Conservation (phyloP, 2,888 invertebrate genomes). For the Petrolisthes cinctipes region DNA sequence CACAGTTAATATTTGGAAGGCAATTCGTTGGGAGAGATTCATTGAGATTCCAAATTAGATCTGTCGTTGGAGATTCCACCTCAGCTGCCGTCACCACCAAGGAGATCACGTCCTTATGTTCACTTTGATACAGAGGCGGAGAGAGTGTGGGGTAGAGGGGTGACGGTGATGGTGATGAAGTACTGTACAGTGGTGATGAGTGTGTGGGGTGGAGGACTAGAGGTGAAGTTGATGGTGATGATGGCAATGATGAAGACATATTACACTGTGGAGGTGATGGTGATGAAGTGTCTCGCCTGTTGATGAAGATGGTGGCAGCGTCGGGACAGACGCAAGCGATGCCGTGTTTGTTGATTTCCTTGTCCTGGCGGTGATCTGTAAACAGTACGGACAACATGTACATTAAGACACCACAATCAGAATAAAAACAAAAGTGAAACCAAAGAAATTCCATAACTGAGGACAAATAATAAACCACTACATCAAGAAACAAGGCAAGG, state of each 20-base stretch:
- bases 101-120: not conserved
- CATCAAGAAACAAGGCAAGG: not conserved
- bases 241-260: not conserved
- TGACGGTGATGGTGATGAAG: not conserved
- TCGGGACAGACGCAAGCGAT: conserved; percentile 53
- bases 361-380: conserved; percentile 38
- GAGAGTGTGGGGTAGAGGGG: not conserved
- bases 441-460: not conserved
- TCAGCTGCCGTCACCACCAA: not conserved
- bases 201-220: not conserved
- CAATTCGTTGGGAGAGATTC: conserved; percentile 14
- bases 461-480: not conserved
- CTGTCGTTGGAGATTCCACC: not conserved
- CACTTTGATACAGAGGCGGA: too few species aligned
- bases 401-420: not conserved
- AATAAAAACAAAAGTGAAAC: not conserved
- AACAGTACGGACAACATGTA: not conserved
- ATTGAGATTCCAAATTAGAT: conserved; percentile 1
- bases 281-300: conserved; percentile 12
- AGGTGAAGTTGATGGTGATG: conserved; percentile 2
- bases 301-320: conserved; percentile 50
- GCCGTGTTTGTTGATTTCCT: conserved; percentile 47
- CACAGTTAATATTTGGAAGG: not conserved
- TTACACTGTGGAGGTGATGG: not conserved
- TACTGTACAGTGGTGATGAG: not conserved